phyloP scores from a whole-genome alignment of 2,797 vertebrate species.

The Neosalanx taihuensis region DNA sequence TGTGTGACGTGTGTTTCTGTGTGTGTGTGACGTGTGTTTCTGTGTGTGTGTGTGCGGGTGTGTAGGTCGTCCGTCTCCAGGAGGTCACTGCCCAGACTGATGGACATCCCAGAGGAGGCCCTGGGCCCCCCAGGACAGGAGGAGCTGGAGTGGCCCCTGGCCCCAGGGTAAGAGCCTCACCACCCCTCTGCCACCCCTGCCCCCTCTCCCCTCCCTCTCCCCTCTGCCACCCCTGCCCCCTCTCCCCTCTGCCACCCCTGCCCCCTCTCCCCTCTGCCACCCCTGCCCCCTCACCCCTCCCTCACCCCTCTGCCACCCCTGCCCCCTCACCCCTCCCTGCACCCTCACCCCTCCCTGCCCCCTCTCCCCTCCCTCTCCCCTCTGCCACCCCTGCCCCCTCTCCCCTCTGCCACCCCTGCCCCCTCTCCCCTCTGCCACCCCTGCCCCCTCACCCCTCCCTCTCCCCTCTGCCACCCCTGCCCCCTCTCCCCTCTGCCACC shows the following conservation, averaged over 20 bases:
- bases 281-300: not conserved
- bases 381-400: too few species aligned
- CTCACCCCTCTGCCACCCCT: not conserved
- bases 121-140: not conserved
- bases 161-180: too few species aligned
- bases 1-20: slow-evolving; percentile 1
- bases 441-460: too few species aligned
- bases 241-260: too few species aligned
- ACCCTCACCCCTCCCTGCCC: not conserved
- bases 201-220: too few species aligned
- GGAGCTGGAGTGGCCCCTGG: too few species aligned
- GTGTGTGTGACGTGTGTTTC: not conserved
- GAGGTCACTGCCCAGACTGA: slow-evolving; percentile 31
- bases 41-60: not conserved
- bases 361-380: not conserved
- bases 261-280: not conserved
- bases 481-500: too few species aligned
- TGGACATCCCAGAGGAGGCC: slow-evolving; percentile 64
- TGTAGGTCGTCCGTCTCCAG: slow-evolving; percentile 50
- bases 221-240: too few species aligned
- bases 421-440: too few species aligned
- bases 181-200: too few species aligned
- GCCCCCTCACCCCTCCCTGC: not conserved
- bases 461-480: too few species aligned
- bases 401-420: too few species aligned